These are phyloP conservation scores for Lithophane leautieri DNA, from an alignment of 2,888 invertebrate genomes.

Conservation along the genomic window DNA sequence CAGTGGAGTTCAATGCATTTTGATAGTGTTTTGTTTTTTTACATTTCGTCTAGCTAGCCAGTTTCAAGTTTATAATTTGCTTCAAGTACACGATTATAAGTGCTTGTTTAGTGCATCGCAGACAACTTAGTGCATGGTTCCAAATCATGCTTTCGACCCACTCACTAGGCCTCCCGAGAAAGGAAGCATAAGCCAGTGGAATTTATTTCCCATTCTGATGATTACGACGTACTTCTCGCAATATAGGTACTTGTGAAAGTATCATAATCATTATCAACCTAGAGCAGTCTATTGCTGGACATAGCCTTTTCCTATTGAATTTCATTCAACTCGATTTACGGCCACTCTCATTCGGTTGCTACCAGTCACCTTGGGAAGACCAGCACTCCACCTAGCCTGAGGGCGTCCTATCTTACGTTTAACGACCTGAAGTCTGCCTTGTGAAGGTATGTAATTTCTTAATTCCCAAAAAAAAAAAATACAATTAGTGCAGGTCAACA, in stretches of 20 bases:
- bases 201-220: background rate
- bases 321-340: background rate
- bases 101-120: background rate
- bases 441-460: background rate
- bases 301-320: no score
- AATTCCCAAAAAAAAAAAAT: background rate
- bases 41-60: no score
- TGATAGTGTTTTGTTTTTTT: constrained; percentile 11
- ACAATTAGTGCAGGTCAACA: background rate
- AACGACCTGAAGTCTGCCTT: background rate
- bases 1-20: background rate
- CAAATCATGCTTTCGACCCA: background rate
- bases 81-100: background rate
- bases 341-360: background rate
- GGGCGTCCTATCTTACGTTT: background rate
- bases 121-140: no score
- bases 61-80: background rate
- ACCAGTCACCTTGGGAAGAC: background rate
- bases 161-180: background rate
- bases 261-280: background rate
- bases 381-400: background rate
- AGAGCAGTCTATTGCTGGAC: background rate
- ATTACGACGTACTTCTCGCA: background rate
- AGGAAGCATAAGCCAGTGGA: no score
- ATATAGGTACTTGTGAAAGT: background rate